Evolutionary conservation across 2,888 invertebrate genomes (phyloP).

Genomic region (Limnephilus lunatus): DNA sequence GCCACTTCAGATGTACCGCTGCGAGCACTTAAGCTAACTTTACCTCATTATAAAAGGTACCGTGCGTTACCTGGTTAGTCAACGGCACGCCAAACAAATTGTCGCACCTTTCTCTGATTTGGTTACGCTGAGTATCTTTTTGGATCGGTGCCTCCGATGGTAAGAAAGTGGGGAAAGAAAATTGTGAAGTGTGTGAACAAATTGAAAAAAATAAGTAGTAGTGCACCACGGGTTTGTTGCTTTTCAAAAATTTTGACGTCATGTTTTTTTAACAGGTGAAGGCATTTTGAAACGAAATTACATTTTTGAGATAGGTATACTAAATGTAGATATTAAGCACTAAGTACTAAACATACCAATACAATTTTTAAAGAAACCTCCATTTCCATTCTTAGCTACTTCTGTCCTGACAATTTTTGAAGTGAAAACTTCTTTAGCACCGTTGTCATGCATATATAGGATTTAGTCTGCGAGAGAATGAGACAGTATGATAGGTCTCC

Average conservation of each 20-base stretch:
- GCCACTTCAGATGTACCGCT: not conserved
- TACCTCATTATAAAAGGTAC: not conserved
- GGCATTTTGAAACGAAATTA: not conserved
- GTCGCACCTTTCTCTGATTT: not conserved
- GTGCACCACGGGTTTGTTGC: not conserved
- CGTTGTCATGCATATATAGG: too few species aligned
- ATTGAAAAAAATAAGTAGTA: not conserved
- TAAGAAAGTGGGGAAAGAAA: not conserved
- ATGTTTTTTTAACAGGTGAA: too few species aligned
- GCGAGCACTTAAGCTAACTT: not conserved
- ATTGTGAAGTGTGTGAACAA: not conserved
- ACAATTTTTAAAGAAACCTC: too few species aligned
- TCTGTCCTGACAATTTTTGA: too few species aligned
- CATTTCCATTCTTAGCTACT: too few species aligned
- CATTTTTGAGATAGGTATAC: not conserved
- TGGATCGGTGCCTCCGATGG: not conserved
- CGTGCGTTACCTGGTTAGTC: not conserved
- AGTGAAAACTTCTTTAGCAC: too few species aligned
- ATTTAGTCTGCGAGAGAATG: too few species aligned
- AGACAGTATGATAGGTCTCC: too few species aligned
- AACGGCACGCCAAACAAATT: not conserved
- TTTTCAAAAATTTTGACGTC: too few species aligned
- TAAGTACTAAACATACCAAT: too few species aligned
- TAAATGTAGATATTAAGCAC: too few species aligned
- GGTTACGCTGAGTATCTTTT: not conserved